Evolutionary conservation across 2,888 invertebrate species (phyloP).

Genomic region (Cosmia pyralina): DNA sequence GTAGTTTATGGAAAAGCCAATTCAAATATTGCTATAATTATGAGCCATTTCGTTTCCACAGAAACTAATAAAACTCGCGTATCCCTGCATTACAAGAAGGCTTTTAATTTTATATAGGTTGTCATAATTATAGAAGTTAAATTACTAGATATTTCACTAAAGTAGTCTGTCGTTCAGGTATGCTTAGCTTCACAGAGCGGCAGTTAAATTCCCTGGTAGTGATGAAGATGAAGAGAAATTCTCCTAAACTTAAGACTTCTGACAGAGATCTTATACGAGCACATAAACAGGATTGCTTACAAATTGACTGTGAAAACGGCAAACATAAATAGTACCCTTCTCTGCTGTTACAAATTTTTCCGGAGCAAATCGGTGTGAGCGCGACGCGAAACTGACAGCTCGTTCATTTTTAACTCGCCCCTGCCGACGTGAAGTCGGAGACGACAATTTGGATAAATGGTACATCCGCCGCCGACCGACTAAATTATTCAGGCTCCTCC

Average conservation of each 20-base stretch:
- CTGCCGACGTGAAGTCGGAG: conserved; percentile 75
- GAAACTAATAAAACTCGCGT: conserved; percentile 82
- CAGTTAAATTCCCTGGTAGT: background rate
- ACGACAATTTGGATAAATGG: conserved; percentile 89
- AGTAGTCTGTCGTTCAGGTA: background rate
- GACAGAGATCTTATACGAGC: conserved; percentile 41
- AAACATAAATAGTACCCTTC: conserved; percentile 74
- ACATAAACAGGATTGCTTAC: conserved; percentile 60
- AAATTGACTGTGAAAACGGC: conserved; percentile 72
- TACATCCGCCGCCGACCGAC: conserved; percentile 81
- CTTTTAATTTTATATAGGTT: conserved; percentile 69
- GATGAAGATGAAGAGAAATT: conserved; percentile 1
- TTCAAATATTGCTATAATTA: conserved; percentile 87
- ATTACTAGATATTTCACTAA: conserved; percentile 1
- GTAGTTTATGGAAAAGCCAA: conserved; percentile 83
- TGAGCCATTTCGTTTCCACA: conserved; percentile 83
- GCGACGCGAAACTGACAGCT: conserved; percentile 78
- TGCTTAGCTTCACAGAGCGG: background rate
- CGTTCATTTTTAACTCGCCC: conserved; percentile 85
- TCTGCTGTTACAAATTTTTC: conserved; percentile 66
- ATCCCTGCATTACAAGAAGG: conserved; percentile 76
- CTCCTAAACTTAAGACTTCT: conserved; percentile 19
- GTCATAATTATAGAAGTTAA: conserved; percentile 33
- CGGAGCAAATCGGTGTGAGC: conserved; percentile 74
- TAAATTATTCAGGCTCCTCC: conserved; percentile 85